Evolutionary conservation across 2,888 invertebrate species (phyloP).

Genomic region (Heliothis peltigera): DNA sequence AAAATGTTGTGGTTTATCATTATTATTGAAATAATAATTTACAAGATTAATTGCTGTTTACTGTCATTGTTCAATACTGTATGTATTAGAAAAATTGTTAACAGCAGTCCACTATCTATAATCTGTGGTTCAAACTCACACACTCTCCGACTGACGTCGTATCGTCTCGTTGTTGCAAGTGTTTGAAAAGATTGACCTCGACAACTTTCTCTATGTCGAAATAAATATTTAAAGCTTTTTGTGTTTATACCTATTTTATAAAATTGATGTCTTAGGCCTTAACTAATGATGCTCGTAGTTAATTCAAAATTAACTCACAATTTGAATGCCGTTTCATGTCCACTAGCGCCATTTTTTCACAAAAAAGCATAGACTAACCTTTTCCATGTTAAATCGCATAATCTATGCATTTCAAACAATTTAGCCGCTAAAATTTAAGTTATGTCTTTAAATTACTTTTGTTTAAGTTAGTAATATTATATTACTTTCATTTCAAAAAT

Average conservation of each 20-base stretch:
- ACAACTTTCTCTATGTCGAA: conserved; percentile 30
- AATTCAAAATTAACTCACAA: background rate
- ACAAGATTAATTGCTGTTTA: conserved; percentile 24
- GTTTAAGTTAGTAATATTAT: background rate
- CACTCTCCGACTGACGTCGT: background rate
- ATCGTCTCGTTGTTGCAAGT: no score
- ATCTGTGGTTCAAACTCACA: conserved; percentile 40
- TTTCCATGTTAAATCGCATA: background rate
- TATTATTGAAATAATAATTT: conserved; percentile 6
- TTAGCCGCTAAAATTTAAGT: background rate
- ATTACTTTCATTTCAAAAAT: no score
- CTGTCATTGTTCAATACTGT: conserved; percentile 33
- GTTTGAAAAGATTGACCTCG: conserved; percentile 42
- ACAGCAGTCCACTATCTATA: conserved; percentile 27
- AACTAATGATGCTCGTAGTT: background rate
- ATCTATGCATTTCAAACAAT: conserved; percentile 2
- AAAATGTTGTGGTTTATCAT: background rate
- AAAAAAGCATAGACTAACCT: background rate
- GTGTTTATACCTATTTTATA: background rate
- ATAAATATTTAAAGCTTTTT: background rate
- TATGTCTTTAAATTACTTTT: conserved; percentile 8
- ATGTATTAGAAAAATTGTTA: conserved; percentile 28
- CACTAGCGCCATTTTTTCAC: conserved; percentile 5
- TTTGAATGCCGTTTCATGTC: background rate
- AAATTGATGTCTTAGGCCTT: background rate